These are phyloP conservation scores for Microchrysa polita DNA, from an alignment of 2,888 invertebrate genomes.

Conservation along the genomic window DNA sequence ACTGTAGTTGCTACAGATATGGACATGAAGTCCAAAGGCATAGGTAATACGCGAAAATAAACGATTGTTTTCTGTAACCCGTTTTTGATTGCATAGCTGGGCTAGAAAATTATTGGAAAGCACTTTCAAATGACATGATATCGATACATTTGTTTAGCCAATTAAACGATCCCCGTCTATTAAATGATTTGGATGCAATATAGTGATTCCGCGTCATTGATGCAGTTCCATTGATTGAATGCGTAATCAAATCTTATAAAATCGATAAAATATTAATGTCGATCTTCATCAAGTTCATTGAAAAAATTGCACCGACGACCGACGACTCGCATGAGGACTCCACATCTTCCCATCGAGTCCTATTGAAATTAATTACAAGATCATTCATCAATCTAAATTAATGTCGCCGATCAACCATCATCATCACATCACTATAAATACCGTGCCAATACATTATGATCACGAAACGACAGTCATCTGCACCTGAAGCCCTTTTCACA, in stretches of 20 bases:
- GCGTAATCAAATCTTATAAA: too few relatives aligned
- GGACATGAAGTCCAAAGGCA: not conserved
- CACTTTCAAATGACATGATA: conserved; percentile 21
- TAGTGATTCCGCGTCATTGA: too few relatives aligned
- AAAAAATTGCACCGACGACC: too few relatives aligned
- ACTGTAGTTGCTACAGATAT: not conserved
- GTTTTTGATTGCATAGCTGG: conserved; percentile 13
- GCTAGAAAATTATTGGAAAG: conserved; percentile 35
- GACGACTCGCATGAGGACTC: too few relatives aligned
- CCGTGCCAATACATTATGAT: conserved; percentile 6
- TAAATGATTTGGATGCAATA: too few relatives aligned
- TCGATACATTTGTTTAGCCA: not conserved
- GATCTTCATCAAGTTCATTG: too few relatives aligned
- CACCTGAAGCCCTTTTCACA: conserved; percentile 19
- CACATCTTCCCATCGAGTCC: too few relatives aligned
- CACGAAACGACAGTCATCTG: not conserved
- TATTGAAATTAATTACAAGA: too few relatives aligned
- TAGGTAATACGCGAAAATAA: not conserved
- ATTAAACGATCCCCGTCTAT: too few relatives aligned
- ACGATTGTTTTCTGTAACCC: conserved; percentile 16
- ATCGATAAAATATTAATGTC: too few relatives aligned
- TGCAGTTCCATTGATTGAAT: too few relatives aligned
- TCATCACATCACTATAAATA: too few relatives aligned
- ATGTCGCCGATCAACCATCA: not conserved
- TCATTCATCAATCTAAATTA: conserved; percentile 16